These are phyloP conservation scores for Oryzias woworae DNA, from an alignment of 2,113 vertebrate genomes.

Conservation along the genomic window DNA sequence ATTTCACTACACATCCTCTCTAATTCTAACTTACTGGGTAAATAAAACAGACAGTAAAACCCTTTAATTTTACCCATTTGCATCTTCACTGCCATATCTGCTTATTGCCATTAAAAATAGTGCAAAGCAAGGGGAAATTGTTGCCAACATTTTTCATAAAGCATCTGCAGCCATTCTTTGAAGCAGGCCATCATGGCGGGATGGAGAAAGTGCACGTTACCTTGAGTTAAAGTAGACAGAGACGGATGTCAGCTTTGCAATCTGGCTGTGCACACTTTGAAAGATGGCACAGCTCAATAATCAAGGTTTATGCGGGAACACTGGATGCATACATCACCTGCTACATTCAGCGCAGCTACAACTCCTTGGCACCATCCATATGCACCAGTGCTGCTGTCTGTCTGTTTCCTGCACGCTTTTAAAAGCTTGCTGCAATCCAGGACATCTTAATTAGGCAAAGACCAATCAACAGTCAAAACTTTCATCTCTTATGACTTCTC, in stretches of 20 bases:
- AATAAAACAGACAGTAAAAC: conserved; percentile 11
- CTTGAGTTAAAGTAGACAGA: conserved; percentile 63
- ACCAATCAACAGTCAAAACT: conserved; percentile 7
- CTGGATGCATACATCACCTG: conserved; percentile 32
- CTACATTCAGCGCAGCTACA: conserved; percentile 53
- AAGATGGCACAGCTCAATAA: conserved; percentile 68
- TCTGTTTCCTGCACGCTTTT: conserved; percentile 41
- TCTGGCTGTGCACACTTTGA: conserved; percentile 54
- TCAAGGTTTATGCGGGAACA: conserved; percentile 55
- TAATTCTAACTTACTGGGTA: background rate
- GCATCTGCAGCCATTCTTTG: conserved; percentile 59
- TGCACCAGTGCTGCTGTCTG: conserved; percentile 19
- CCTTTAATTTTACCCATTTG: conserved; percentile 20
- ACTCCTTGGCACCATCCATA: conserved; percentile 35
- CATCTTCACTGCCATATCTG: conserved; percentile 23
- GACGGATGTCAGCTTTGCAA: conserved; percentile 57
- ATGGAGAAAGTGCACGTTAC: conserved; percentile 51
- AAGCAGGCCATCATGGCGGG: conserved; percentile 48
- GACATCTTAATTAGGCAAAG: conserved; percentile 32
- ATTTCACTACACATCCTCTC: no score
- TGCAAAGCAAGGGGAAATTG: conserved; percentile 43
- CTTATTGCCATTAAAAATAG: conserved; percentile 47
- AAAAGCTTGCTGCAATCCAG: conserved; percentile 20
- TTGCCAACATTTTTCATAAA: conserved; percentile 53
- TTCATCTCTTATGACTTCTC: conserved; percentile 19